These are phyloP conservation scores for Hesperia comma DNA, from an alignment of 2,888 invertebrate species.

Conservation along the genomic window DNA sequence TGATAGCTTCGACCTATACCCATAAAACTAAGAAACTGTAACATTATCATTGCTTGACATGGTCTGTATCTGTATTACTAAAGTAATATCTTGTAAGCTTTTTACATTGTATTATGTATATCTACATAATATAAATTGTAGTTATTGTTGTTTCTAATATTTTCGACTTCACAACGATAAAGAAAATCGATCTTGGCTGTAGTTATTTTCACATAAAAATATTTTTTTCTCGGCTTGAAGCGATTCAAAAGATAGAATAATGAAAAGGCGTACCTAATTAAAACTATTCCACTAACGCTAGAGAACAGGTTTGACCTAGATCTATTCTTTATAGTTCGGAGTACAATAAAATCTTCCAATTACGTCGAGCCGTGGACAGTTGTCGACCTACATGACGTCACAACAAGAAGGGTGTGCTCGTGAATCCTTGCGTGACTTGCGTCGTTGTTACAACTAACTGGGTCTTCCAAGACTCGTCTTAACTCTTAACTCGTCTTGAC, in stretches of 20 bases:
- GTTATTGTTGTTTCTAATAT: too few relatives aligned
- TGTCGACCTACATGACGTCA: conserved; percentile 19
- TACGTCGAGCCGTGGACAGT: background rate
- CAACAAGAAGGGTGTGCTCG: background rate
- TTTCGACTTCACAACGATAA: too few relatives aligned
- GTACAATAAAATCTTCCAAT: conserved; percentile 4
- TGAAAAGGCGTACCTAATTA: conserved; percentile 6
- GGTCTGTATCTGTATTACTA: too few relatives aligned
- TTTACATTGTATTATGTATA: too few relatives aligned
- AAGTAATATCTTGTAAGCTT: too few relatives aligned
- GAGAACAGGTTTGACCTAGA: background rate
- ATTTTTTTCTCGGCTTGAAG: background rate
- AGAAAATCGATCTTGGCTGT: too few relatives aligned
- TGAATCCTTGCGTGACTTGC: conserved; percentile 7
- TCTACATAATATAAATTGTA: too few relatives aligned
- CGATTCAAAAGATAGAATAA: background rate
- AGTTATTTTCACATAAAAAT: too few relatives aligned
- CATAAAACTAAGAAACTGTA: too few relatives aligned
- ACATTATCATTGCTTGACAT: too few relatives aligned
- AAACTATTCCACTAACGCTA: background rate
- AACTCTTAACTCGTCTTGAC: conserved; percentile 9
- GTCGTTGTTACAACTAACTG: conserved; percentile 10
- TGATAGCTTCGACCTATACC: too few relatives aligned
- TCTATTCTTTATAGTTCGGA: conserved; percentile 4
- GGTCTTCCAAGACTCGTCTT: background rate